Evolutionary conservation across 2,888 invertebrate species (phyloP).

Genomic region (Mesorhabditis belari): DNA sequence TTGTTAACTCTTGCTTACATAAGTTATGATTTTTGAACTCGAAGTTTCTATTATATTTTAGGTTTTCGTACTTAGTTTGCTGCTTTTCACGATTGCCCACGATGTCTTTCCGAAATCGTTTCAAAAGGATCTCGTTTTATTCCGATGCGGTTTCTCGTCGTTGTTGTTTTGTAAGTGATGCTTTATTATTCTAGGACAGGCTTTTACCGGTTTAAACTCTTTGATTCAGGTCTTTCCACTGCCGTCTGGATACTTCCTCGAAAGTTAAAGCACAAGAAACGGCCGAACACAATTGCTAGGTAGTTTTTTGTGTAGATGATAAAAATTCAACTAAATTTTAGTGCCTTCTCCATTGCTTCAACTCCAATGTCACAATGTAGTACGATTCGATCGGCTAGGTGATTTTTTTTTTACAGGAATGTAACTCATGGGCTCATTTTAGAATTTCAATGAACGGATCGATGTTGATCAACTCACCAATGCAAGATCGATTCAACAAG

Average conservation of each 20-base stretch:
- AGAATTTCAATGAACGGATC: neutral
- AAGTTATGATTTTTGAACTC: too few species aligned
- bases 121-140: neutral
- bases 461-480: neutral
- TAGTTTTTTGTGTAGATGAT: neutral
- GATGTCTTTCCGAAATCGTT: neutral
- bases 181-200: too few species aligned
- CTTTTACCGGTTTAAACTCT: too few species aligned
- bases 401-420: conserved; percentile 6
- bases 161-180: neutral
- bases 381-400: conserved; percentile 3
- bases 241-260: conserved; percentile 20
- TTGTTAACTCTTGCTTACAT: too few species aligned
- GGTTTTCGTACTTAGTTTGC: neutral
- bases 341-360: conserved; percentile 41
- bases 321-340: conserved; percentile 6
- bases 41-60: too few species aligned
- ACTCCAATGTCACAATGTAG: conserved; percentile 35
- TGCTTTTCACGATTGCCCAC: neutral
- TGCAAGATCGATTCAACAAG: too few species aligned
- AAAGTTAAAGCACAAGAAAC: conserved; percentile 19
- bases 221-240: conserved; percentile 6
- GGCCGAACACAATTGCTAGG: conserved; percentile 12
- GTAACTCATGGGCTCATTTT: neutral
- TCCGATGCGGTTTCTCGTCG: neutral